phyloP scores from a whole-genome alignment of 1,140 invertebrate genomes.

The Lordiphosa stackelbergi region DNA sequence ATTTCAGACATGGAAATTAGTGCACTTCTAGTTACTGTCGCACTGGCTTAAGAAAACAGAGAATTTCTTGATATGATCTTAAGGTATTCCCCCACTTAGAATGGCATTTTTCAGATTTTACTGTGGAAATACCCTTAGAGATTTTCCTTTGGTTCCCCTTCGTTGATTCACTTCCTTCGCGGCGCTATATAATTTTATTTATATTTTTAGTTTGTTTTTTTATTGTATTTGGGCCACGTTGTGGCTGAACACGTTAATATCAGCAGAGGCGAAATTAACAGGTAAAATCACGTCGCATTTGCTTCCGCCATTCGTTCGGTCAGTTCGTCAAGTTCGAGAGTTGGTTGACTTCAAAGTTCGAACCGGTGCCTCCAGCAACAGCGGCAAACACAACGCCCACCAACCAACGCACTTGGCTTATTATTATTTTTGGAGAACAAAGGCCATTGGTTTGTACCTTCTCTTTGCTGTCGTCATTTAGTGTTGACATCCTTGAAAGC shows the following conservation, averaged over 20 bases:
- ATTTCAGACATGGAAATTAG: too few relatives aligned
- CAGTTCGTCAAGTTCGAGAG: constrained; percentile 26
- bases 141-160: too few relatives aligned
- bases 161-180: too few relatives aligned
- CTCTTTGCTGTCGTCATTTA: constrained; percentile 3
- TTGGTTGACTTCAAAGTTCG: constrained; percentile 4
- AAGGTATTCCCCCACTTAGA: too few relatives aligned
- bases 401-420: constrained; percentile 26
- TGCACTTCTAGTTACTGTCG: too few relatives aligned
- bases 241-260: constrained; percentile 61
- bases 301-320: constrained; percentile 49
- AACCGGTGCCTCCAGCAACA: background rate
- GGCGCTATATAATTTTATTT: constrained; percentile 4
- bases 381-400: constrained; percentile 15
- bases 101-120: too few relatives aligned
- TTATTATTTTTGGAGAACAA: constrained; percentile 31
- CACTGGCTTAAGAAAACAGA: too few relatives aligned
- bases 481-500: constrained; percentile 56
- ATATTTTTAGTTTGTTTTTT: constrained; percentile 15
- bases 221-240: constrained; percentile 63
- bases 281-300: constrained; percentile 59
- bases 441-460: constrained; percentile 26
- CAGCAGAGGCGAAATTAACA: constrained; percentile 31
- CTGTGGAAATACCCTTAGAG: too few relatives aligned
- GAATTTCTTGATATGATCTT: too few relatives aligned